phyloP scores from a whole-genome alignment of 2,888 invertebrate genomes.

The Melinopterus prodromus region DNA sequence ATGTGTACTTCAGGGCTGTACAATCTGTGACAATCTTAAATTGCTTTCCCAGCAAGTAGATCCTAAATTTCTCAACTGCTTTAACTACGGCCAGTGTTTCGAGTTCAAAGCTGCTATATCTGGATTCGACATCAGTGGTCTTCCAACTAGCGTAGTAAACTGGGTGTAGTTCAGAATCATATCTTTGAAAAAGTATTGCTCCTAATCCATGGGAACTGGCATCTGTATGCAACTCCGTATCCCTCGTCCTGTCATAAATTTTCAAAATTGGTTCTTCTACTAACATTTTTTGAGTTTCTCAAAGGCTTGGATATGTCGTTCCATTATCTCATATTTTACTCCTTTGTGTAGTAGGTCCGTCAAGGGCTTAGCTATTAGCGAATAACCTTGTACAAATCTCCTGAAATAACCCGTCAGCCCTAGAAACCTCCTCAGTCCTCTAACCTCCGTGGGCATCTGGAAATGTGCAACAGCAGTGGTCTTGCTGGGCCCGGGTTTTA shows the following conservation, averaged over 20 bases:
- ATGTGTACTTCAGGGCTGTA: slow-evolving; percentile 31
- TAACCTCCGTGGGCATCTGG: slow-evolving; percentile 10
- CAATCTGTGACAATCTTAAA: slow-evolving; percentile 46
- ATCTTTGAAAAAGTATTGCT: too few relatives aligned
- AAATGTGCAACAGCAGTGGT: slow-evolving; percentile 13
- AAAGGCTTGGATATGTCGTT: slow-evolving; percentile 18
- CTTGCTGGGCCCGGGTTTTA: slow-evolving; percentile 15
- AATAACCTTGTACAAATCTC: slow-evolving; percentile 24
- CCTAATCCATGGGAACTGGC: slow-evolving; percentile 47
- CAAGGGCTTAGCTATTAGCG: slow-evolving; percentile 26
- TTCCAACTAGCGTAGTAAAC: slow-evolving; percentile 51
- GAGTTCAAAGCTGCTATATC: slow-evolving; percentile 52
- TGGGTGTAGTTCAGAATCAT: slow-evolving; percentile 49
- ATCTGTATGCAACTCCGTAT: slow-evolving; percentile 48
- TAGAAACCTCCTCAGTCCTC: slow-evolving; percentile 19
- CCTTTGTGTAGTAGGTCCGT: slow-evolving; percentile 20
- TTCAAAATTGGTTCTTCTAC: slow-evolving; percentile 23
- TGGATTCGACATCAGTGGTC: slow-evolving; percentile 48
- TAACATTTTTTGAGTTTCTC: slow-evolving; percentile 9
- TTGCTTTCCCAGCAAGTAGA: slow-evolving; percentile 46
- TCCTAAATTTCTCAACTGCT: slow-evolving; percentile 41
- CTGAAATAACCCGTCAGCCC: slow-evolving; percentile 25
- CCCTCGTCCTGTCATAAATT: slow-evolving; percentile 13
- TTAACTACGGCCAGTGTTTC: slow-evolving; percentile 52
- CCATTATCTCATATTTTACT: not conserved